Conservation (phyloP, 35 echinoderm and acorn worm species). For the Apostichopus japonicus region DNA sequence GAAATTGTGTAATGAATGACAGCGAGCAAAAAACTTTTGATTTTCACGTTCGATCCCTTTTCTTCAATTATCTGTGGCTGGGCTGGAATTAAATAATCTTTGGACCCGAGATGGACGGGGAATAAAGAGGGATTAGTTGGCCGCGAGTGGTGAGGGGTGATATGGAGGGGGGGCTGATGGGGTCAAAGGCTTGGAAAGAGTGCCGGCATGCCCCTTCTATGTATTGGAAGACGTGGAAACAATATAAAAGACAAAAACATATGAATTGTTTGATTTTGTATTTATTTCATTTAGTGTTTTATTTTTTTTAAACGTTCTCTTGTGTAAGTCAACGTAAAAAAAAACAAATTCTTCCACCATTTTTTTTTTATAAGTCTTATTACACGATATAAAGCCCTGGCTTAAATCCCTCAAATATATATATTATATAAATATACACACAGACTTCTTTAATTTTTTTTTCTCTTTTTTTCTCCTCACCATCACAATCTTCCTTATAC, state of each 20-base stretch:
- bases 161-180: too few relatives aligned
- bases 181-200: too few relatives aligned
- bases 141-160: too few relatives aligned
- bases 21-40: too few relatives aligned
- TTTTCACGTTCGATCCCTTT: too few relatives aligned
- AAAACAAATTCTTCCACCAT: conserved; percentile 26
- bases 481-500: conserved; percentile 8
- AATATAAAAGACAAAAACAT: background rate
- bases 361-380: conserved; percentile 34
- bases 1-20: too few relatives aligned
- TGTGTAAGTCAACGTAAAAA: conserved; percentile 27
- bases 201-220: too few relatives aligned
- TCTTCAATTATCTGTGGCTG: too few relatives aligned
- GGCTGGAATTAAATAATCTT: too few relatives aligned
- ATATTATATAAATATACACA: conserved; percentile 53
- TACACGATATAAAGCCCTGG: conserved; percentile 45
- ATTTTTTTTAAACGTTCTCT: conserved; percentile 1
- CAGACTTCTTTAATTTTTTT: background rate
- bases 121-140: too few relatives aligned
- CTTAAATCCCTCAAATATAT: conserved; percentile 52
- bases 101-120: too few relatives aligned
- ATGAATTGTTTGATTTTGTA: background rate
- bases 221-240: background rate
- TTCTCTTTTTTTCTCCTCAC: background rate
- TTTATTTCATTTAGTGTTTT: background rate